Conservation (phyloP, 2,113 vertebrate species). For the Lampris incognitus region DNA sequence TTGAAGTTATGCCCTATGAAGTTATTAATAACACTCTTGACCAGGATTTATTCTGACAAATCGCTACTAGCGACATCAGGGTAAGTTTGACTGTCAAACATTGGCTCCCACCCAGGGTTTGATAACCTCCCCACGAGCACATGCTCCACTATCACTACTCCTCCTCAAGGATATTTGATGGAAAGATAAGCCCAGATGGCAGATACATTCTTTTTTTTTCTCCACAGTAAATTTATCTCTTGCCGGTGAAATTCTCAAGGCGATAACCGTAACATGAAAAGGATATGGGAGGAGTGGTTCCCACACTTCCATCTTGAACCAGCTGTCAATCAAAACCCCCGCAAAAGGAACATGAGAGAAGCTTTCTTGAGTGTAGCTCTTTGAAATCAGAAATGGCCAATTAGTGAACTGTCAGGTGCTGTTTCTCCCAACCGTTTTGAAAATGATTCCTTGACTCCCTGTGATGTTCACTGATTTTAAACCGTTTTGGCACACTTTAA, state of each 20-base stretch:
- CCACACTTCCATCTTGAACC: conserved; percentile 51
- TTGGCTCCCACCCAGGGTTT: conserved; percentile 71
- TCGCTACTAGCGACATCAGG: conserved; percentile 78
- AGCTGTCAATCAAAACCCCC: conserved; percentile 66
- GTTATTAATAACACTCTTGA: conserved; percentile 81
- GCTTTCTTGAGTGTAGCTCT: conserved; percentile 36
- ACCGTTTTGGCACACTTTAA: conserved; percentile 27
- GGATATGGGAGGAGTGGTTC: conserved; percentile 54
- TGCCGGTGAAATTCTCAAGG: conserved; percentile 60
- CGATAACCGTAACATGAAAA: conserved; percentile 70
- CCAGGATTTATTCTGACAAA: conserved; percentile 88
- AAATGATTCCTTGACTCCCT: conserved; percentile 23
- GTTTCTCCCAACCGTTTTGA: conserved; percentile 48
- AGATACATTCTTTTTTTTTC: conserved; percentile 57
- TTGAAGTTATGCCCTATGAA: conserved; percentile 32
- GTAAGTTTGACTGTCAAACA: conserved; percentile 80
- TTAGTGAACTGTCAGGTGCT: conserved; percentile 73
- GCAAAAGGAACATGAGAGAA: conserved; percentile 27
- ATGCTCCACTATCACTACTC: conserved; percentile 54
- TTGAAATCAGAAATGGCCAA: conserved; percentile 73
- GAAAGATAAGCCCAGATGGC: conserved; percentile 80
- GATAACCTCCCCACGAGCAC: conserved; percentile 83
- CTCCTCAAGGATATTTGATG: conserved; percentile 81
- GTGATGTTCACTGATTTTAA: conserved; percentile 38
- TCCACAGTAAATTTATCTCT: conserved; percentile 53